Evolutionary conservation across 2,888 invertebrate genomes (phyloP).

Genomic region (Meteorus colon): DNA sequence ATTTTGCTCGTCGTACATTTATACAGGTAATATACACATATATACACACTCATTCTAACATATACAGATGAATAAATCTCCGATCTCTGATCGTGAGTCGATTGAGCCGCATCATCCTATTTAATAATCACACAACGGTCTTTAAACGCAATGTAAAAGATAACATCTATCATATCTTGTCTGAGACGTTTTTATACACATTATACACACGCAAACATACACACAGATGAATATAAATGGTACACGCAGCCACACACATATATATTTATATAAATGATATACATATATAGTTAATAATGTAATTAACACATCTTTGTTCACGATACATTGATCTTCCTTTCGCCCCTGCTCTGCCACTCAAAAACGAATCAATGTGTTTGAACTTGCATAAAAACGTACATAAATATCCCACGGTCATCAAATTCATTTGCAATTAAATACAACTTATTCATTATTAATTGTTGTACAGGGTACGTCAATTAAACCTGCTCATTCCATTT

Average conservation of each 20-base stretch:
- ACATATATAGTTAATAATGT: conserved; percentile 34
- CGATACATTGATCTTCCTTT: conserved; percentile 19
- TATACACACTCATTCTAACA: neutral
- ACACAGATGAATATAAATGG: neutral
- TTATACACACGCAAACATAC: neutral
- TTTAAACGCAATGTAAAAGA: conserved; percentile 38
- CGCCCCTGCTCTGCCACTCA: neutral
- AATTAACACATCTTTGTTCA: conserved; percentile 42
- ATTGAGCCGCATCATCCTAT: conserved; percentile 72
- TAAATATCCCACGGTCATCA: conserved; percentile 27
- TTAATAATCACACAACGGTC: conserved; percentile 71
- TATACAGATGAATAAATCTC: neutral
- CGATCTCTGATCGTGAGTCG: conserved; percentile 36
- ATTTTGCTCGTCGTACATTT: neutral
- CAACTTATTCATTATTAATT: conserved; percentile 15
- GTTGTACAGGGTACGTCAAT: conserved; percentile 4
- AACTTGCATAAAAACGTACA: neutral
- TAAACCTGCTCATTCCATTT: neutral
- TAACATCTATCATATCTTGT: conserved; percentile 12
- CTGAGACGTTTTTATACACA: neutral
- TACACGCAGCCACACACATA: neutral
- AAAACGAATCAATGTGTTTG: neutral
- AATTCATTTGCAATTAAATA: conserved; percentile 26
- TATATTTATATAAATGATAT: neutral
- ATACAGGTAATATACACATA: neutral